A percentile compares a stretch with the other conserved stretches of the same genome.
phyloP scores from a whole-genome alignment of 2,888 invertebrate species.

The Brachyptera putata region DNA sequence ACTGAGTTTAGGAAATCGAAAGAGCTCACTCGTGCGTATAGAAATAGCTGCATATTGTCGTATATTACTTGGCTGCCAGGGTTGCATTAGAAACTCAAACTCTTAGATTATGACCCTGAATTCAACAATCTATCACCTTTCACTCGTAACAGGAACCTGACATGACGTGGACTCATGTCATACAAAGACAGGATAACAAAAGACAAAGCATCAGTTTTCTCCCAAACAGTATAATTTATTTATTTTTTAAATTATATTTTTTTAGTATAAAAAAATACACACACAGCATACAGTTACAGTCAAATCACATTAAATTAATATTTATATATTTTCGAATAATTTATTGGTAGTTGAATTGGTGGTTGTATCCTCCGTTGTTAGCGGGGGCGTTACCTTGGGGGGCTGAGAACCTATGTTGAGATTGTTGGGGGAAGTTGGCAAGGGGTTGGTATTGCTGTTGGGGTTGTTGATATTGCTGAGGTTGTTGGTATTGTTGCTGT shows the following conservation, averaged over 20 bases:
- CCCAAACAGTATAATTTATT: constrained; percentile 1
- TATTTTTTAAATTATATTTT: constrained; percentile 8
- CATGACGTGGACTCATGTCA: constrained; percentile 9
- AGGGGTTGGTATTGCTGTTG: constrained; percentile 18
- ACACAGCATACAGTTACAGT: neutral
- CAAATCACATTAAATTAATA: neutral
- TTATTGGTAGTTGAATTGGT: constrained; percentile 17
- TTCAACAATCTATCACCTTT: constrained; percentile 11
- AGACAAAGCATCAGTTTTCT: neutral
- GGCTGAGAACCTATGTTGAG: constrained; percentile 20
- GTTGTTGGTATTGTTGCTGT: neutral
- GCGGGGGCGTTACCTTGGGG: neutral
- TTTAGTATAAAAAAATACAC: neutral
- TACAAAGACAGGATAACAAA: neutral
- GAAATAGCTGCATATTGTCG: no score
- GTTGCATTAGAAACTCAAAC: no score
- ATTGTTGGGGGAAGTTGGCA: neutral
- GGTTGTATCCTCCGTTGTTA: neutral
- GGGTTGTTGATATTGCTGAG: constrained; percentile 20
- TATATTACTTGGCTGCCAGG: no score
- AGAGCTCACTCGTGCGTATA: no score
- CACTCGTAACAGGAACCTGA: constrained; percentile 2
- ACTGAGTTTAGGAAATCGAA: no score
- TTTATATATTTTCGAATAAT: no score
- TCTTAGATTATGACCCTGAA: constrained; percentile 3